Conservation (phyloP, 2,797 vertebrate species). For the Lepilemur ruficaudatus region DNA sequence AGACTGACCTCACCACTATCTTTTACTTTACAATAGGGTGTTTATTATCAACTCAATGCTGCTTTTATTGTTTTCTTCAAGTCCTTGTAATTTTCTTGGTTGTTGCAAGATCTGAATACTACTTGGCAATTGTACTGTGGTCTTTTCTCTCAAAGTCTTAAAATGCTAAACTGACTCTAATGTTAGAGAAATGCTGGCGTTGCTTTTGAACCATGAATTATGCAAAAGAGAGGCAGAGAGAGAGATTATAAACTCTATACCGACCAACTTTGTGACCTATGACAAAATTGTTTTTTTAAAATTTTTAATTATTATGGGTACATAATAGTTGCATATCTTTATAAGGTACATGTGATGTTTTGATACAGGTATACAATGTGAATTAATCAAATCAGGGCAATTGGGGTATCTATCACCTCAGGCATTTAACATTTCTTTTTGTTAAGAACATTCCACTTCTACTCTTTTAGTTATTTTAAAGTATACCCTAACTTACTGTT, state of each 20-base stretch:
- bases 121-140: background rate
- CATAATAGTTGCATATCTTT: no score
- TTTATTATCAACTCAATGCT: background rate
- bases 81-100: background rate
- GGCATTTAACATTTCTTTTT: no score
- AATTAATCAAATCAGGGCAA: no score
- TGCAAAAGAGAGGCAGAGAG: background rate
- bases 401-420: no score
- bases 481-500: no score
- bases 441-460: no score
- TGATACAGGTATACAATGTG: no score
- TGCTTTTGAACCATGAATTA: background rate
- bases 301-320: no score
- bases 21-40: background rate
- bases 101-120: background rate
- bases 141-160: slow-evolving; percentile 2
- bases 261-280: background rate
- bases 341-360: no score
- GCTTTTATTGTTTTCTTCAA: background rate
- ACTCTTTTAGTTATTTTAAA: no score
- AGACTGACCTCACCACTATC: background rate
- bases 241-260: background rate
- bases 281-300: background rate
- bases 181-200: background rate
- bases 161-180: background rate